Evolutionary conservation across 2,888 invertebrate species (phyloP).

Genomic region (Lithophane semibrunnea): DNA sequence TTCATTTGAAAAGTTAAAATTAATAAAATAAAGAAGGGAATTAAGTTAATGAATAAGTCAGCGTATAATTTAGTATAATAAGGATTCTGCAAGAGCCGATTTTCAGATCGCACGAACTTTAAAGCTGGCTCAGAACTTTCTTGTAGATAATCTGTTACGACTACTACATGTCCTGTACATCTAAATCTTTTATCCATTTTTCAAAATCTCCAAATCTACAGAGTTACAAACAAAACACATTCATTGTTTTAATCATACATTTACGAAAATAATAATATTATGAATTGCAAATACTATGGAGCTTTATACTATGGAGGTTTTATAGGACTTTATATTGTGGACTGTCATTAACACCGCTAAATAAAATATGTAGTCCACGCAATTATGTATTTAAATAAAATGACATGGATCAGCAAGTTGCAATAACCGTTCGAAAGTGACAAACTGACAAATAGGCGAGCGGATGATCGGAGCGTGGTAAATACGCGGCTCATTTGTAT

Average conservation of each 20-base stretch:
- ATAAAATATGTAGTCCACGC: not conserved
- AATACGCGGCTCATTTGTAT: constrained; percentile 26
- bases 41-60: constrained; percentile 33
- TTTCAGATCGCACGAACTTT: constrained; percentile 34
- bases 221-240: too few species aligned
- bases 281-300: not conserved
- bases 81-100: constrained; percentile 29
- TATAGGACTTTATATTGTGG: not conserved
- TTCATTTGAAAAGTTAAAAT: constrained; percentile 19
- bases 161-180: not conserved
- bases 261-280: not conserved
- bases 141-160: constrained; percentile 25
- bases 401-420: not conserved
- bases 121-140: constrained; percentile 44
- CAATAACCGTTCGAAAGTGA: constrained; percentile 17
- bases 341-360: not conserved
- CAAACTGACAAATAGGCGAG: not conserved
- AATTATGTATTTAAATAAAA: constrained; percentile 26
- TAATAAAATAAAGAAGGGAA: constrained; percentile 20
- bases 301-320: not conserved
- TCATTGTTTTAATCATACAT: not conserved
- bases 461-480: not conserved
- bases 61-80: constrained; percentile 47
- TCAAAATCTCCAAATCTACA: not conserved
- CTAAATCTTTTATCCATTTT: not conserved